Conservation (phyloP, 2,888 invertebrate species). For the Mythimna lalbum region DNA sequence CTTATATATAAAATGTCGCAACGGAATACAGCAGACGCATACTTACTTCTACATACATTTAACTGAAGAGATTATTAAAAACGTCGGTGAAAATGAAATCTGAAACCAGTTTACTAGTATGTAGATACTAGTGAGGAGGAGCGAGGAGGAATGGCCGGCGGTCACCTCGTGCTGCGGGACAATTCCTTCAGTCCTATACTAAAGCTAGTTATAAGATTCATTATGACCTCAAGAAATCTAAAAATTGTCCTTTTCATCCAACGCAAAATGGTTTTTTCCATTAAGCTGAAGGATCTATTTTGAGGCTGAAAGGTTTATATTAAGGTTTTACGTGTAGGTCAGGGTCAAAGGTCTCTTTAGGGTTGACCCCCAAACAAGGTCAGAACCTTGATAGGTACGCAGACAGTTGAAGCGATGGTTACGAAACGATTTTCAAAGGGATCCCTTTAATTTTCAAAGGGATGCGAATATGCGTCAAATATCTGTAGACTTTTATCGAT, state of each 20-base stretch:
- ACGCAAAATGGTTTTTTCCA: neutral
- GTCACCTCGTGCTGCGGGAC: too few species aligned
- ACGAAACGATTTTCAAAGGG: too few species aligned
- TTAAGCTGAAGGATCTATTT: conserved; percentile 22
- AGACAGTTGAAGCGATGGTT: conserved; percentile 1
- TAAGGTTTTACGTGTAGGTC: conserved; percentile 32
- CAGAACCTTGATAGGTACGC: conserved; percentile 21
- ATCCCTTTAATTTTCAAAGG: conserved; percentile 3
- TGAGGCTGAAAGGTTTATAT: conserved; percentile 31
- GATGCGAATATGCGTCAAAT: neutral
- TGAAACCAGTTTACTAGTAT: too few species aligned
- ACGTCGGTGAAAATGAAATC: too few species aligned
- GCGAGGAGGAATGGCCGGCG: too few species aligned
- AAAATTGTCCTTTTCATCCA: neutral
- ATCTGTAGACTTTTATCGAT: neutral
- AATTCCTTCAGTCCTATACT: too few species aligned
- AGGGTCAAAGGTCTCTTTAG: conserved; percentile 31
- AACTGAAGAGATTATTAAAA: too few species aligned
- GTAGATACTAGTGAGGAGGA: too few species aligned
- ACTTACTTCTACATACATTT: too few species aligned
- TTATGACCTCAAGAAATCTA: neutral
- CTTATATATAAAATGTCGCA: too few species aligned
- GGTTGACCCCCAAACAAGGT: conserved; percentile 39
- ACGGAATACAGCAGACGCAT: too few species aligned
- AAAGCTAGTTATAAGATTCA: neutral